Evolutionary conservation across 2,888 invertebrate genomes (phyloP).

Genomic region (Diploptera punctata): DNA sequence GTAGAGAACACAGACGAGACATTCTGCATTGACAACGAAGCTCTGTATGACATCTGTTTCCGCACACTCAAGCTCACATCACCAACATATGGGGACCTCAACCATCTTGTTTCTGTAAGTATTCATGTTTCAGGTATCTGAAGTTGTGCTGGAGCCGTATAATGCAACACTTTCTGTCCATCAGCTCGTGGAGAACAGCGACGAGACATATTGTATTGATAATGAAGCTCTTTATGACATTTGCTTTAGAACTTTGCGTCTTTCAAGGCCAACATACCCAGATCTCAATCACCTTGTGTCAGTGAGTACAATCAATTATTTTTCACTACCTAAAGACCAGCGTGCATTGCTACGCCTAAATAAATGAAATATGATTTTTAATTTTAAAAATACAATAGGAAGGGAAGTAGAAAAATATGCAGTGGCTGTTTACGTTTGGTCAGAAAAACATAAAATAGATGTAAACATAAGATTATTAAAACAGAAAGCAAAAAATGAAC

Average conservation of each 20-base stretch:
- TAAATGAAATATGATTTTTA: no score
- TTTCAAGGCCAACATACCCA: not conserved
- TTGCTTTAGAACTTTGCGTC: not conserved
- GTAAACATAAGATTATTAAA: no score
- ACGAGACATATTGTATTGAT: constrained; percentile 3
- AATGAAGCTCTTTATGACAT: not conserved
- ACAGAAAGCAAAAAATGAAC: no score
- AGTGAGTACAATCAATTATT: constrained; percentile 62
- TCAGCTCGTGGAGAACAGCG: constrained; percentile 6
- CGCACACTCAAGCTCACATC: constrained; percentile 58
- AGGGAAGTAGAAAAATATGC: no score
- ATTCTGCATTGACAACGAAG: constrained; percentile 61
- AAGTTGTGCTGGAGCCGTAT: not conserved
- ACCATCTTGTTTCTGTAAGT: constrained; percentile 59
- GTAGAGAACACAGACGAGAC: constrained; percentile 62
- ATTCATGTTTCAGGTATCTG: constrained; percentile 52
- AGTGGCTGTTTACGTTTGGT: no score
- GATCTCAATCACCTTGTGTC: constrained; percentile 1
- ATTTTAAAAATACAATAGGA: no score
- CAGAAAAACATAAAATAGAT: no score
- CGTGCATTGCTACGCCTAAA: no score
- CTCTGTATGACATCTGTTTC: constrained; percentile 61
- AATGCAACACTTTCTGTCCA: constrained; percentile 5
- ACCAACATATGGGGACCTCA: constrained; percentile 66
- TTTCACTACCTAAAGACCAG: no score